Evolutionary conservation across 2,113 vertebrate species (phyloP).

Genomic region (Nannobrachium achirus): DNA sequence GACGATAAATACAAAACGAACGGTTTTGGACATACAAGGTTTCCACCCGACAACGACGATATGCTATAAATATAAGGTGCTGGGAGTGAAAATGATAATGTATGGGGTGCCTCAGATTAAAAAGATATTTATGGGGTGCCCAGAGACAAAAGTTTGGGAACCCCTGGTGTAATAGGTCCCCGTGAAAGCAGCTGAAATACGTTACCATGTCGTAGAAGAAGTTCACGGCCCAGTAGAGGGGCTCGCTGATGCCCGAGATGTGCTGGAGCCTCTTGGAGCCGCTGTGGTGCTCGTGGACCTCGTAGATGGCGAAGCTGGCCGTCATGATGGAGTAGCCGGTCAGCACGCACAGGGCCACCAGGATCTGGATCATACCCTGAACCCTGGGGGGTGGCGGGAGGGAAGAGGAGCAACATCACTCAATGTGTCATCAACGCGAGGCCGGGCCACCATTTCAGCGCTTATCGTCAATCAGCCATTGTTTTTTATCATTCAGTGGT

Average conservation of each 20-base stretch:
- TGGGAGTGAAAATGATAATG: too few relatives aligned
- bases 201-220: slow-evolving; percentile 96
- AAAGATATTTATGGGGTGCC: too few relatives aligned
- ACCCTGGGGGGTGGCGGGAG: slow-evolving; percentile 72
- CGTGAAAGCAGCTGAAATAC: background rate
- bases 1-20: too few relatives aligned
- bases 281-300: slow-evolving; percentile 90
- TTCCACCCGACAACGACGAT: too few relatives aligned
- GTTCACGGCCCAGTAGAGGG: slow-evolving; percentile 91
- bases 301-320: slow-evolving; percentile 91
- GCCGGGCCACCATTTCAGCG: too few relatives aligned
- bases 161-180: too few relatives aligned
- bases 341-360: slow-evolving; percentile 89
- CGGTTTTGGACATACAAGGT: too few relatives aligned
- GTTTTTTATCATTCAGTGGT: background rate
- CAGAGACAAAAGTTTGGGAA: too few relatives aligned
- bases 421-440: background rate
- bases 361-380: slow-evolving; percentile 86
- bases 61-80: too few relatives aligned
- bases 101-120: too few relatives aligned
- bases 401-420: background rate
- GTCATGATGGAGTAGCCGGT: slow-evolving; percentile 94
- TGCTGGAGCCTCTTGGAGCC: slow-evolving; percentile 94
- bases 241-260: slow-evolving; percentile 91
- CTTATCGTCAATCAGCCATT: background rate